A percentile compares a stretch with the other conserved stretches of the same genome.
Conservation (phyloP, 1,140 invertebrate genomes). For the Ips nitidus region DNA sequence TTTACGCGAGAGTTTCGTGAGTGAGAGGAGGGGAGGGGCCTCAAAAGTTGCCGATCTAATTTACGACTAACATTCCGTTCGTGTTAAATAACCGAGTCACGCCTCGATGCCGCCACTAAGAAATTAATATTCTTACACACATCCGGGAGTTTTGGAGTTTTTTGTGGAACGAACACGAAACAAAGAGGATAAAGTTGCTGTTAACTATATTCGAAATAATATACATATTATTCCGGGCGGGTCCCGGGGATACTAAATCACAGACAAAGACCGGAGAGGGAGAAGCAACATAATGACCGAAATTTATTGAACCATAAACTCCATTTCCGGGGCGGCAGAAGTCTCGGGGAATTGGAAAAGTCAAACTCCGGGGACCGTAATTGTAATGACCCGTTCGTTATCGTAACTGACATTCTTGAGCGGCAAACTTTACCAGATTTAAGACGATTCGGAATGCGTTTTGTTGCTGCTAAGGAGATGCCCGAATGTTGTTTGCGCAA, state of each 20-base stretch:
- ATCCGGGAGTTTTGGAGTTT: no score
- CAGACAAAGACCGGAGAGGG: slow-evolving; percentile 19
- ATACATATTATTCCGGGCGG: slow-evolving; percentile 17
- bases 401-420: slow-evolving; percentile 17
- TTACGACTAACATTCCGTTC: no score
- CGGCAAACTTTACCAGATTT: slow-evolving; percentile 17
- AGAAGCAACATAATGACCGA: slow-evolving; percentile 27
- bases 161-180: no score
- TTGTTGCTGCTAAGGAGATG: no score
- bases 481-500: no score
- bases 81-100: no score
- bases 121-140: no score
- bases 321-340: slow-evolving; percentile 16
- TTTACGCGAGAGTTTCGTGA: no score
- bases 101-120: no score
- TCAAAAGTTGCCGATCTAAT: no score
- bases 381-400: slow-evolving; percentile 29
- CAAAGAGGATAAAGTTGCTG: no score
- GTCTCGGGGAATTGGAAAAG: slow-evolving; percentile 28
- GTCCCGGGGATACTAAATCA: slow-evolving; percentile 12
- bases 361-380: slow-evolving; percentile 21
- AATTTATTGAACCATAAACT: slow-evolving; percentile 31
- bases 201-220: neutral
- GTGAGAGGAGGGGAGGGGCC: no score
- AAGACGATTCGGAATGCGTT: neutral